phyloP scores from a whole-genome alignment of 2,888 invertebrate genomes.

The Pammene aurita region DNA sequence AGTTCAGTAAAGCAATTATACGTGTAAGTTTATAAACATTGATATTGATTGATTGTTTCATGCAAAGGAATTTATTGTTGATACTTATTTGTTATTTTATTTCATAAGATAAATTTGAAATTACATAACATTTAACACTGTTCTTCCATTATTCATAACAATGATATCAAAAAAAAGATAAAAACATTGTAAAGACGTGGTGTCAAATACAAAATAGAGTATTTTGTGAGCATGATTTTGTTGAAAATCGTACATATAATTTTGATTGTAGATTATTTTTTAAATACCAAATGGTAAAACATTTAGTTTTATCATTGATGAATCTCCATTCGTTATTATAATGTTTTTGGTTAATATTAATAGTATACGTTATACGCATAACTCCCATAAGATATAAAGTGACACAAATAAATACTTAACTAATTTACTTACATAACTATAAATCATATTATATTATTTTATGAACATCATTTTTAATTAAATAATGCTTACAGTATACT shows the following conservation, averaged over 20 bases:
- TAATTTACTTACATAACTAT: background rate
- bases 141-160: slow-evolving; percentile 28
- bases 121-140: background rate
- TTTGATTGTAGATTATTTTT: too few relatives aligned
- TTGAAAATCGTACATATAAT: slow-evolving; percentile 10
- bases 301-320: background rate
- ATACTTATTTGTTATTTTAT: background rate
- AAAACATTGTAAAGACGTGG: slow-evolving; percentile 49
- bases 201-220: slow-evolving; percentile 36
- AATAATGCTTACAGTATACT: slow-evolving; percentile 46
- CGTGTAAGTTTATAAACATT: too few relatives aligned
- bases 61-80: too few relatives aligned
- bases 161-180: slow-evolving; percentile 22
- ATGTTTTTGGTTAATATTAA: too few relatives aligned
- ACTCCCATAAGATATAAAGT: background rate
- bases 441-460: background rate
- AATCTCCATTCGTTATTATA: background rate
- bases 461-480: slow-evolving; percentile 6
- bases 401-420: background rate
- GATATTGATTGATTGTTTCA: too few relatives aligned
- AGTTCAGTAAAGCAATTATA: too few relatives aligned
- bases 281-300: background rate
- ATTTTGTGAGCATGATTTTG: slow-evolving; percentile 21
- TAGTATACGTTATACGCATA: background rate
- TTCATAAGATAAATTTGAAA: too few relatives aligned